Evolutionary conservation across 1,140 invertebrate species (phyloP).

Genomic region (Macrotrachela quadricornifera): DNA sequence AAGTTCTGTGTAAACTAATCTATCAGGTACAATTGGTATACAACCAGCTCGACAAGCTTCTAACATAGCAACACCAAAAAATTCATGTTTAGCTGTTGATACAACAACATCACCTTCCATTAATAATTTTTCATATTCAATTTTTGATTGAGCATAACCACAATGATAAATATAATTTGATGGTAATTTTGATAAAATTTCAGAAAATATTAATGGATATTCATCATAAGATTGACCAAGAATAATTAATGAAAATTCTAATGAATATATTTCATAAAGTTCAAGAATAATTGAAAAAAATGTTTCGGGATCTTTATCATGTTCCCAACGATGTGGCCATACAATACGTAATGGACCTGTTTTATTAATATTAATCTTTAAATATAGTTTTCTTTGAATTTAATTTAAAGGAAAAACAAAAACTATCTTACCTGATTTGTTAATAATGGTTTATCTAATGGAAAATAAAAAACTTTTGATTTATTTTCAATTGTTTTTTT

Average conservation of each 20-base stretch:
- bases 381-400: neutral
- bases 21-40: conserved; percentile 45
- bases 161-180: conserved; percentile 37
- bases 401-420: neutral
- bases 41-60: conserved; percentile 46
- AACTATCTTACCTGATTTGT: neutral
- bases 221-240: too few species aligned
- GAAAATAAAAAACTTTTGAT: conserved; percentile 44
- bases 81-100: conserved; percentile 52
- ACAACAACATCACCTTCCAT: conserved; percentile 39
- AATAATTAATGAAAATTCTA: too few species aligned
- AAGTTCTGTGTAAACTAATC: conserved; percentile 50
- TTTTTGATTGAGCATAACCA: conserved; percentile 37
- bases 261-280: conserved; percentile 17
- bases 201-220: conserved; percentile 14
- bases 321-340: conserved; percentile 59
- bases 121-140: conserved; percentile 39
- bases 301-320: conserved; percentile 48
- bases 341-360: conserved; percentile 38
- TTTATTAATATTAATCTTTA: neutral
- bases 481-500: conserved; percentile 37
- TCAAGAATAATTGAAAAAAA: conserved; percentile 35
- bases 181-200: conserved; percentile 32
- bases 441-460: conserved; percentile 31
- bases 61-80: conserved; percentile 51